Conservation (phyloP, 2,888 invertebrate genomes). For the Hemithea aestivaria region DNA sequence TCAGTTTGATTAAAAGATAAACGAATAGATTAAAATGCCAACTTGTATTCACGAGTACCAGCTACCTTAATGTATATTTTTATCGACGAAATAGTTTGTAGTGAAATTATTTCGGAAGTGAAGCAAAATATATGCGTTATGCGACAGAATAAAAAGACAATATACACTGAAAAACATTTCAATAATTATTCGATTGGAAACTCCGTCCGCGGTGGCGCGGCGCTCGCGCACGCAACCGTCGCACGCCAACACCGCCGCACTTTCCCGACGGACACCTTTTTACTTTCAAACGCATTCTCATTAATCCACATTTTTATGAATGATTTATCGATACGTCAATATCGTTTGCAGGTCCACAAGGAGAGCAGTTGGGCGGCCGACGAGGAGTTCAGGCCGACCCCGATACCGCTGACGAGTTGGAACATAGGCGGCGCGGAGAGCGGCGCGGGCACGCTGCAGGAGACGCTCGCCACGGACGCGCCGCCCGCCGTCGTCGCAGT, state of each 20-base stretch:
- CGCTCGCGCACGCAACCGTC: constrained; percentile 50
- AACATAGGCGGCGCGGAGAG: constrained; percentile 25
- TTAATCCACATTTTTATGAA: constrained; percentile 40
- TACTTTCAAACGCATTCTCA: constrained; percentile 74
- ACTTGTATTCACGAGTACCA: no score
- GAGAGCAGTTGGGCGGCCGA: constrained; percentile 46
- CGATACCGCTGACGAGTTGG: constrained; percentile 65
- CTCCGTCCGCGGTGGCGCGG: constrained; percentile 44
- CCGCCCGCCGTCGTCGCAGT: constrained; percentile 38
- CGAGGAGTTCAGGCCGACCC: constrained; percentile 62
- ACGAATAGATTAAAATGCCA: no score
- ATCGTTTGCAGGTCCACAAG: constrained; percentile 52
- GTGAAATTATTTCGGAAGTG: constrained; percentile 1
- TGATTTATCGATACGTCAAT: constrained; percentile 6
- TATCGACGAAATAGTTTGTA: no score
- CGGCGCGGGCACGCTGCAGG: constrained; percentile 39
- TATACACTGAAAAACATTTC: constrained; percentile 34
- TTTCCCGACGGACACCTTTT: constrained; percentile 68
- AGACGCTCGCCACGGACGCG: constrained; percentile 41
- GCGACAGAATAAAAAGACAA: constrained; percentile 9
- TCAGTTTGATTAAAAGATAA: constrained; percentile 6
- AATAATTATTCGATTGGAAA: constrained; percentile 62
- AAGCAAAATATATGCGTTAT: not conserved
- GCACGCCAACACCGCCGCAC: constrained; percentile 49
- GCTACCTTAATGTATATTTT: no score